phyloP scores from a whole-genome alignment of 2,888 invertebrate genomes.

The Tubulanus polymorphus region DNA sequence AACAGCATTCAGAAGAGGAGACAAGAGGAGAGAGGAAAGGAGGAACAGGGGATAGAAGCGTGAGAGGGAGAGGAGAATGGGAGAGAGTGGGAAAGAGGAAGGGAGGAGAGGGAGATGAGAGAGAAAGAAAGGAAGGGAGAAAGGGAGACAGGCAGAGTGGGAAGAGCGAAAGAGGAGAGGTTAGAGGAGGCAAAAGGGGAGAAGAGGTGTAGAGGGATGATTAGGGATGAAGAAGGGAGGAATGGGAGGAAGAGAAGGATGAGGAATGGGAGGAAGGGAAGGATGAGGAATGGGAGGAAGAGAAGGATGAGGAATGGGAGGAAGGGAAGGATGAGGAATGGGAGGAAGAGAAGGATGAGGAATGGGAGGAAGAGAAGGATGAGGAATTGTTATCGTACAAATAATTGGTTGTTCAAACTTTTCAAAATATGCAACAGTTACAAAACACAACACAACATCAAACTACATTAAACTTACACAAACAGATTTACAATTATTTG shows the following conservation, averaged over 20 bases:
- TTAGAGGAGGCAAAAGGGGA: not conserved
- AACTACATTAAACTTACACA: no score
- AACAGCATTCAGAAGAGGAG: no score
- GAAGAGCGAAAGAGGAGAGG: no score
- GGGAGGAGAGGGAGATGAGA: no score
- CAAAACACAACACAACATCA: no score
- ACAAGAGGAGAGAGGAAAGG: not conserved
- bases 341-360: conserved; percentile 27
- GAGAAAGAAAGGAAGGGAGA: not conserved
- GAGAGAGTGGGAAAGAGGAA: not conserved
- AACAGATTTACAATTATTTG: no score
- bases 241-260: conserved; percentile 20
- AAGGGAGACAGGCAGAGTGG: not conserved
- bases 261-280: conserved; percentile 21
- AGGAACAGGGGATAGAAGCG: not conserved
- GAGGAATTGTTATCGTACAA: no score
- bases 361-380: no score
- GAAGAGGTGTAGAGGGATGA: no score
- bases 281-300: conserved; percentile 25
- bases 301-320: conserved; percentile 28
- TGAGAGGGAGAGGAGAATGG: not conserved
- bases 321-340: conserved; percentile 31
- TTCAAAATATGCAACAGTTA: no score
- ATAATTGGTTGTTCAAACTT: no score
- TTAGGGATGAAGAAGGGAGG: no score